These are phyloP conservation scores for Netelia inedita DNA, from an alignment of 2,888 invertebrate species.

Conservation along the genomic window DNA sequence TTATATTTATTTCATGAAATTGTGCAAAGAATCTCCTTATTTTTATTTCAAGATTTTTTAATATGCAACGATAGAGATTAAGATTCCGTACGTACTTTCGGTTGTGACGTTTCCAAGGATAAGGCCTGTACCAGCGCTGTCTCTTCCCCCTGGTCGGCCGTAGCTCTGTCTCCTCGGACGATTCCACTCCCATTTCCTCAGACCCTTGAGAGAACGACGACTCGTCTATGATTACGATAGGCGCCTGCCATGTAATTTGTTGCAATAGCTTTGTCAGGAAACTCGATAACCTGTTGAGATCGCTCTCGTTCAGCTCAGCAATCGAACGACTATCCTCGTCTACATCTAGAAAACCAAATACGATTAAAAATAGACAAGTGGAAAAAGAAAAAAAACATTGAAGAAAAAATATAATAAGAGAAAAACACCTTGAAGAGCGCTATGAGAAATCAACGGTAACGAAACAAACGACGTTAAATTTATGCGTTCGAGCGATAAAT, in stretches of 20 bases:
- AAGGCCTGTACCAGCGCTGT: slow-evolving; percentile 87
- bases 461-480: background rate
- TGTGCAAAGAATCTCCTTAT: slow-evolving; percentile 1
- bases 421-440: too few relatives aligned
- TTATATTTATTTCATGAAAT: background rate
- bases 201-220: slow-evolving; percentile 36
- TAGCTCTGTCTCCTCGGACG: slow-evolving; percentile 50
- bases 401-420: background rate
- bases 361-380: background rate
- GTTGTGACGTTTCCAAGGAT: slow-evolving; percentile 89
- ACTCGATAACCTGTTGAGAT: slow-evolving; percentile 68
- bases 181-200: slow-evolving; percentile 41
- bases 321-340: slow-evolving; percentile 66
- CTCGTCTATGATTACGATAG: slow-evolving; percentile 71
- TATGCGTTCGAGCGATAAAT: background rate
- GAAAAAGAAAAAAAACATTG: background rate
- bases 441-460: background rate
- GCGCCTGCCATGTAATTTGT: slow-evolving; percentile 70
- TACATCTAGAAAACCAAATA: slow-evolving; percentile 9
- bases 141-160: slow-evolving; percentile 82
- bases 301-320: slow-evolving; percentile 69
- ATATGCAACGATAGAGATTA: background rate
- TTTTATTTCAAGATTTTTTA: background rate
- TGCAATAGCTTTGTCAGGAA: slow-evolving; percentile 70
- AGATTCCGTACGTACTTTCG: slow-evolving; percentile 73